Base-by-base conservation (phyloP, 1,140 invertebrate species). In the Papilio xuthus region DNA sequence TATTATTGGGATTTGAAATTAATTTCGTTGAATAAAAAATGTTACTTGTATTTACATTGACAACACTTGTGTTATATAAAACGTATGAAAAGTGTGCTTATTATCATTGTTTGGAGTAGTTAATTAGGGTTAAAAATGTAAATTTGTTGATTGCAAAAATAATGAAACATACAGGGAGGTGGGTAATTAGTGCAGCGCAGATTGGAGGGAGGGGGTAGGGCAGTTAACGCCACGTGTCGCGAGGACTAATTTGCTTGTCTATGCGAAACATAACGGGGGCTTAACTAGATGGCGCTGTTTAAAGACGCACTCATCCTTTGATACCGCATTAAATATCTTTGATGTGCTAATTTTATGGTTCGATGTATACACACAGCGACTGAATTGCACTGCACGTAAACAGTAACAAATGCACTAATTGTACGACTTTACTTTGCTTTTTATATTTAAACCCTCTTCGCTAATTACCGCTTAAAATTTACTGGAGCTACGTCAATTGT, bases 211-310 rank as follows among this genome's bases (percentile, higher is more conserved):
- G 7, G n/a, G 50, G 60, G 20, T 50, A 83, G 79, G 69, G 81
- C 73, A 71, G 81, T 79, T 80, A 80, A 77, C 77, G 79, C 26
- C 81, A 82, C 81, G 81, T 82, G 81, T 56, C 63, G 75, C 74
- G 32, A 76, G 53, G 53, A 76, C 74, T 76, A 76, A 76, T 76
- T 76, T 76, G 74, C 74, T 76, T 76, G 74, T 76, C 74, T 76
- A 76, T 63, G 74, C 74, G 74, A 76, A 76, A 76, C 74, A 76
- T 76, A 41, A 76, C 74, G 50, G 74, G 37, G 73, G 74, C n/a
- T 60, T 60, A 56, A 76, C 74, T 76, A 76, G 74, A 60, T 60
- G 74, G 74, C 74, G 74, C 73, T 75, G 73, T 60, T 41, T 41
- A 73, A 73, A 76, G 74, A 41, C 37, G 53, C 74, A 60, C 74